Percentiles rank a stretch among this genome's conserved stretches.
phyloP scores from a whole-genome alignment of 2,888 invertebrate genomes.

The Busseola fusca region DNA sequence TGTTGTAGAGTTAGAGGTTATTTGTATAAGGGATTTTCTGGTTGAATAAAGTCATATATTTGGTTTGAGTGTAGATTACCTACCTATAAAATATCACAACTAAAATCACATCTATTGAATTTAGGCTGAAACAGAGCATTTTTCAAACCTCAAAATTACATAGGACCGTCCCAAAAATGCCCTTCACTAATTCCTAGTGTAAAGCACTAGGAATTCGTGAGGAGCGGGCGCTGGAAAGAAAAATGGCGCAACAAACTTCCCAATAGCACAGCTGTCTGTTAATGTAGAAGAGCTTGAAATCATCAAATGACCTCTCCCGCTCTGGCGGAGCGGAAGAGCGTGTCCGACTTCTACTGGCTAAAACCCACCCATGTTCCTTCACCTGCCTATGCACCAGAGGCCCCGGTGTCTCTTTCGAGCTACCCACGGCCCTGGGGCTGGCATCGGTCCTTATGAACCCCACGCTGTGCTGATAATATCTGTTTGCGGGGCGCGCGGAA shows the following conservation, averaged over 20 bases:
- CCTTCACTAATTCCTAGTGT: neutral
- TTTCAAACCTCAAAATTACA: neutral
- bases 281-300: neutral
- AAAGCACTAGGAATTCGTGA: too few relatives aligned
- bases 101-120: neutral
- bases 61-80: neutral
- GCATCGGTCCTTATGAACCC: too few relatives aligned
- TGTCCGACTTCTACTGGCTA: too few relatives aligned
- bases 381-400: too few relatives aligned
- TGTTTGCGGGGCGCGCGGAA: too few relatives aligned
- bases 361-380: too few relatives aligned
- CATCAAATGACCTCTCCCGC: too few relatives aligned
- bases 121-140: neutral
- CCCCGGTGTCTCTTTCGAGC: too few relatives aligned
- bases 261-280: neutral
- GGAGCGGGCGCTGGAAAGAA: too few relatives aligned
- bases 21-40: conserved; percentile 18
- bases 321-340: too few relatives aligned
- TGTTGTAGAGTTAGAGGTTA: conserved; percentile 1
- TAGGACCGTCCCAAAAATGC: neutral
- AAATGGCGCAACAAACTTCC: neutral
- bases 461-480: too few relatives aligned
- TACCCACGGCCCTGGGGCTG: too few relatives aligned
- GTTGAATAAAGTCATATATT: neutral
- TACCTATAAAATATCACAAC: neutral